Conservation (phyloP, 30 jellyfish, hydroid and myxozoan genomes). For the Sanderia malayensis region DNA sequence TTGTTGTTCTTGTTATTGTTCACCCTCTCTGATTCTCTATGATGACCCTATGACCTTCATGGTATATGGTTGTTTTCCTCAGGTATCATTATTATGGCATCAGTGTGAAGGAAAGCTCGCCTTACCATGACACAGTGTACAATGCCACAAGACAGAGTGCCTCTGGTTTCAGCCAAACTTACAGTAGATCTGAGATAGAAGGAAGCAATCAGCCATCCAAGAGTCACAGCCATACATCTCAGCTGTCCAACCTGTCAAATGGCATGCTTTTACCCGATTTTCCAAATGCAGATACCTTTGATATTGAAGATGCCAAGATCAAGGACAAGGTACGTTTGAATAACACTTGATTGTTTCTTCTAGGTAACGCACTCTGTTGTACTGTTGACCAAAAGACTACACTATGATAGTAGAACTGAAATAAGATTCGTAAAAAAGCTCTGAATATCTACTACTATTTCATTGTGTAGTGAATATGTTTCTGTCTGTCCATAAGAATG, state of each 20-base stretch:
- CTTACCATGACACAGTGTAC: slow-evolving; percentile 67
- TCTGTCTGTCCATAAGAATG: too few species aligned
- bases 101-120: slow-evolving; percentile 73
- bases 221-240: slow-evolving; percentile 52
- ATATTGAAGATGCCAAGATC: slow-evolving; percentile 30
- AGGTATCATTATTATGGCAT: slow-evolving; percentile 96
- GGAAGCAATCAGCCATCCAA: slow-evolving; percentile 48
- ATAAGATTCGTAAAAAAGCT: too few species aligned
- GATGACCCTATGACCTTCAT: too few species aligned
- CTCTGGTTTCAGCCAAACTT: slow-evolving; percentile 57
- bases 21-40: too few species aligned
- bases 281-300: slow-evolving; percentile 66
- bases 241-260: slow-evolving; percentile 30
- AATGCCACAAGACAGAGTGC: slow-evolving; percentile 61
- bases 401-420: too few species aligned
- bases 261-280: slow-evolving; percentile 90
- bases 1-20: too few species aligned
- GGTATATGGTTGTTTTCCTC: neutral
- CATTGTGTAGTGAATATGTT: too few species aligned
- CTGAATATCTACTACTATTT: too few species aligned
- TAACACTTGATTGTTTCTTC: neutral
- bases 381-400: too few species aligned
- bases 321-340: slow-evolving; percentile 74
- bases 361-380: neutral
- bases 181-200: slow-evolving; percentile 44